These are phyloP conservation scores for Anas bernieri DNA, from an alignment of 2,797 vertebrate species.

Conservation along the genomic window DNA sequence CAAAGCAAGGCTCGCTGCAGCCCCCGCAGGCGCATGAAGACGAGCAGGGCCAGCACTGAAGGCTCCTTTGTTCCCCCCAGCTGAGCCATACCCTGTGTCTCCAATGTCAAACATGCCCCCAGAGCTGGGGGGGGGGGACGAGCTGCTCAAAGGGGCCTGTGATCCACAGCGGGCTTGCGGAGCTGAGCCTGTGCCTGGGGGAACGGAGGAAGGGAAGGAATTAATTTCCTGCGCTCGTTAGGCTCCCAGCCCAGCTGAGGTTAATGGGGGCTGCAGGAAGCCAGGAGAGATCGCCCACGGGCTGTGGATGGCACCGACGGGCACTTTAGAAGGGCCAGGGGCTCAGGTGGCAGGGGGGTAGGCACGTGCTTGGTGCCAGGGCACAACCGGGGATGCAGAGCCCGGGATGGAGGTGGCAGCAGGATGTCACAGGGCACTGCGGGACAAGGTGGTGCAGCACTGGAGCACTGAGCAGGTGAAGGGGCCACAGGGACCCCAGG, in stretches of 20 bases:
- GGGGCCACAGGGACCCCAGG: fast-evolving
- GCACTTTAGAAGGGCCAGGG: not conserved
- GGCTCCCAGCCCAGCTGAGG: not conserved
- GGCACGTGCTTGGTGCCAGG: not conserved
- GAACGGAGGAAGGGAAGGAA: not conserved
- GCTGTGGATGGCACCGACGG: not conserved
- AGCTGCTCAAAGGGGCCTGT: slow-evolving; percentile 51
- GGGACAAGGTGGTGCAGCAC: not conserved
- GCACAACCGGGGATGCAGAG: not conserved
- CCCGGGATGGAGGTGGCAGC: fast-evolving
- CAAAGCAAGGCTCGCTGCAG: not conserved
- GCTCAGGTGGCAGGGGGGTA: not conserved
- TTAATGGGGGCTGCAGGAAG: slow-evolving; percentile 2
- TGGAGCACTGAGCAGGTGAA: not conserved
- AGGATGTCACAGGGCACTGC: not conserved
- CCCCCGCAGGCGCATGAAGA: not conserved
- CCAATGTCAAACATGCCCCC: slow-evolving; percentile 57
- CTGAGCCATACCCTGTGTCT: slow-evolving; percentile 62
- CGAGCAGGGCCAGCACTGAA: not conserved
- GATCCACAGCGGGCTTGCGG: not conserved
- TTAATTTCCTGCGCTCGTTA: not conserved
- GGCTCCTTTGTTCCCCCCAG: slow-evolving; percentile 63
- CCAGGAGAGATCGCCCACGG: not conserved
- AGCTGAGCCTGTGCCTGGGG: not conserved
- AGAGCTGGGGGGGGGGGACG: not conserved